Evolutionary conservation across 2,113 vertebrate genomes (phyloP).

Genomic region (Atlantisia rogersi): DNA sequence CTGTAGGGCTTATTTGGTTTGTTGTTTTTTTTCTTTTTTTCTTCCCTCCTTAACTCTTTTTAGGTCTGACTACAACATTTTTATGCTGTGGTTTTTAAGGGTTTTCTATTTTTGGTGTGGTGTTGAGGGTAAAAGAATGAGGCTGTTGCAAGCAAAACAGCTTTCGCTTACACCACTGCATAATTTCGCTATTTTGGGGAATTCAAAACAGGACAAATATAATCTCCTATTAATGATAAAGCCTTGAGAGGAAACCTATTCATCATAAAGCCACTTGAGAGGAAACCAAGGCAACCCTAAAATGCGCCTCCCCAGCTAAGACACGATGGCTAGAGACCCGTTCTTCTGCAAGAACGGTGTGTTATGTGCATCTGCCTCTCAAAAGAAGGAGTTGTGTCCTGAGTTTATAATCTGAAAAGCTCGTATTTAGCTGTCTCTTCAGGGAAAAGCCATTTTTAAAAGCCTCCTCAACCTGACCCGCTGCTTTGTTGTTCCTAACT

Average conservation of each 20-base stretch:
- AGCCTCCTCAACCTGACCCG: background rate
- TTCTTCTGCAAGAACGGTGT: background rate
- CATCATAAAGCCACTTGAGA: background rate
- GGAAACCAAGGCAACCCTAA: background rate
- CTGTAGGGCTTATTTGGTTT: background rate
- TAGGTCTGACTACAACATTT: background rate
- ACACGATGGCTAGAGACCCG: rapidly evolving
- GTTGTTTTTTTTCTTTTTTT: background rate
- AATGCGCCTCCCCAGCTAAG: background rate
- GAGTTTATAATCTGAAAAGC: background rate
- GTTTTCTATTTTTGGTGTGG: background rate
- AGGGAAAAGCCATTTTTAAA: background rate
- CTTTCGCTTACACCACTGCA: background rate
- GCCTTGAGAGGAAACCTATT: background rate
- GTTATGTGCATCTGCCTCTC: background rate
- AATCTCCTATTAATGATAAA: background rate
- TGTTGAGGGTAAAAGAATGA: background rate
- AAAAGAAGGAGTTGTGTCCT: background rate
- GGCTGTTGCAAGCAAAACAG: background rate
- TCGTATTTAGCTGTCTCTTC: background rate
- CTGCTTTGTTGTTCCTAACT: background rate
- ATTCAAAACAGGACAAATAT: background rate
- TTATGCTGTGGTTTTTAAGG: background rate
- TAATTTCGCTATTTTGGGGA: background rate
- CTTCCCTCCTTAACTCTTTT: background rate